phyloP scores from a whole-genome alignment of 2,888 invertebrate genomes.

The Seira sanloemensis region DNA sequence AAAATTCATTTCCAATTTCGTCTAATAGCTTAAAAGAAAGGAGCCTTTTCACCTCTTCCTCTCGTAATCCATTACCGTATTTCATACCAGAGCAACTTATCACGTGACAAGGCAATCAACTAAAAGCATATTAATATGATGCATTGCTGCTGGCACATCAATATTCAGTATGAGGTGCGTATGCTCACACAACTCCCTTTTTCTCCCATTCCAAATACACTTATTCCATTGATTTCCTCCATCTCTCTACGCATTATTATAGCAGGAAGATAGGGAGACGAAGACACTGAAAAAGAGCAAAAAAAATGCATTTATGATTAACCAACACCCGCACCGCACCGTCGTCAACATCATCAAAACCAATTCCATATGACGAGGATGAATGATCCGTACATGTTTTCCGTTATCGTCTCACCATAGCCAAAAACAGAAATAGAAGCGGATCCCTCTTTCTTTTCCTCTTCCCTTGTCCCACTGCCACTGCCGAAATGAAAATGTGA shows the following conservation, averaged over 20 bases:
- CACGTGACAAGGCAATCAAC: not conserved
- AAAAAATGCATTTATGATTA: not conserved
- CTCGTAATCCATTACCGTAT: not conserved
- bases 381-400: not conserved
- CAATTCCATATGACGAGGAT: conserved; percentile 6
- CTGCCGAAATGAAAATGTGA: not conserved
- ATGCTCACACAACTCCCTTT: not conserved
- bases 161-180: not conserved
- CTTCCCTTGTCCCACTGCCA: not conserved
- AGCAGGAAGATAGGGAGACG: not conserved
- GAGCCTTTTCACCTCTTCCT: not conserved
- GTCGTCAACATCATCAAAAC: conserved; percentile 5
- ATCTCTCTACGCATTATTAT: not conserved
- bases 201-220: not conserved
- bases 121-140: not conserved
- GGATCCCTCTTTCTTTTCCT: not conserved
- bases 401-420: not conserved
- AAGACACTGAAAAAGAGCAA: not conserved
- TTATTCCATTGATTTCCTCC: not conserved
- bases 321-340: not conserved
- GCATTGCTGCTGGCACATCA: not conserved
- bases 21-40: conserved; percentile 19
- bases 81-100: not conserved
- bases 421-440: not conserved
- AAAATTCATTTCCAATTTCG: not conserved